Evolutionary conservation across 2,113 vertebrate species (phyloP), one percentile per base, ranked within the genome.

Genomic region (Ahaetulla prasina): DNA sequence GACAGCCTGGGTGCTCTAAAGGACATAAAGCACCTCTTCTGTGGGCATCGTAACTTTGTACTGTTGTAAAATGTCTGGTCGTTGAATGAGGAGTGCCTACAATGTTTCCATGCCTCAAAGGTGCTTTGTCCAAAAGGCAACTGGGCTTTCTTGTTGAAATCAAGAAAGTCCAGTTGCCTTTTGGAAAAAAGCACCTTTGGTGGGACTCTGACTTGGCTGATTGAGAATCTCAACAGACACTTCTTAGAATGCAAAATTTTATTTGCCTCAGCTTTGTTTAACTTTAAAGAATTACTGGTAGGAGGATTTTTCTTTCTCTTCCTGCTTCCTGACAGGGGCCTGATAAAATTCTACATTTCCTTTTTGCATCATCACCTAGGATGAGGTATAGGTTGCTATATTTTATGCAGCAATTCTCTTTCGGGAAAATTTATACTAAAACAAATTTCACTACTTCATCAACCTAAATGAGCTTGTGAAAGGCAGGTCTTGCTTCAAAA

Each of bases 401-500:
- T 47, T 60, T 89, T 84, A 20, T 43, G 47, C 20, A 84, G 85
- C 53, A 84, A n/a, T 35, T 85, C 30, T 89, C 30, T n/a, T 89
- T n/a, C 20, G 23, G 35, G 14, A 85, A 80, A 53, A 53, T 74
- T 12, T 57, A 35, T 49, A 35, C 43, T 47, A 45, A 85, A 54
- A 35, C 18, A 49, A 45, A 52, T 55, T 93, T 50, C 94, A 11
- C 30, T 39, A 86, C 47, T 54, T 86, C 54, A 43, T 49, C 25
- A 94, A 43, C 90, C 93, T 54, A 3, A 53, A 91, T 80, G 0
- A 80, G 91, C 55, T 85, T 35, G 35, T 88, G 91, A 63, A 89
- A 22, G 93, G 49, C 92, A 93, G 2, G 30, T 84, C 80, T 10
- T 47, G 95, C 92, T 94, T 30, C 89, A 92, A 91, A 43, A 80